phyloP scores from a whole-genome alignment of 2,113 vertebrate genomes.

The Thunnus thynnus region DNA sequence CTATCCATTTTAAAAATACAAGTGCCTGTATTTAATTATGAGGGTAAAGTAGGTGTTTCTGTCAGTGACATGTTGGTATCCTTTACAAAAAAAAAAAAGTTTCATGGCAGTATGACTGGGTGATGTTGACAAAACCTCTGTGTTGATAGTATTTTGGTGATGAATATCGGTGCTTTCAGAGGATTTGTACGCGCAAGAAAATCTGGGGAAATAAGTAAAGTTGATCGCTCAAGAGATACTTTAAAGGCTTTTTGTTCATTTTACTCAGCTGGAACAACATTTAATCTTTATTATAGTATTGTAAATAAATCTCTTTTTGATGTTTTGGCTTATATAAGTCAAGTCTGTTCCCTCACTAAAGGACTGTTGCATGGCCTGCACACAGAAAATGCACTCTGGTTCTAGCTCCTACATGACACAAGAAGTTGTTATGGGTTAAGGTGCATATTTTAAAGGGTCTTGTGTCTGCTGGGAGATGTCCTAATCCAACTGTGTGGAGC shows the following conservation, averaged over 20 bases:
- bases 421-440: too few species aligned
- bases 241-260: neutral
- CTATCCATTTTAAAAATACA: neutral
- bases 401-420: too few species aligned
- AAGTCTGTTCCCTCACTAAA: too few species aligned
- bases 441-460: neutral
- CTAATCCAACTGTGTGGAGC: neutral
- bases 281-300: too few species aligned
- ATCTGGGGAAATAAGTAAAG: neutral
- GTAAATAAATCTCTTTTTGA: too few species aligned
- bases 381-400: too few species aligned
- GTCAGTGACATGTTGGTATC: neutral
- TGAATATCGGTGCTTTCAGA: neutral
- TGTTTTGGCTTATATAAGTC: too few species aligned
- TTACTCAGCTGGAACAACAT: too few species aligned
- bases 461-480: neutral
- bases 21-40: neutral
- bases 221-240: too few species aligned
- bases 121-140: too few species aligned
- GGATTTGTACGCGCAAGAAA: neutral
- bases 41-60: neutral
- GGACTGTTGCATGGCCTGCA: too few species aligned
- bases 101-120: too few species aligned
- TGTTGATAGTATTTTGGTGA: neutral
- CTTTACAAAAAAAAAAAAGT: constrained; percentile 1